Evolutionary conservation across 2,797 vertebrate species (phyloP).

Genomic region (Artibeus jamaicensis): DNA sequence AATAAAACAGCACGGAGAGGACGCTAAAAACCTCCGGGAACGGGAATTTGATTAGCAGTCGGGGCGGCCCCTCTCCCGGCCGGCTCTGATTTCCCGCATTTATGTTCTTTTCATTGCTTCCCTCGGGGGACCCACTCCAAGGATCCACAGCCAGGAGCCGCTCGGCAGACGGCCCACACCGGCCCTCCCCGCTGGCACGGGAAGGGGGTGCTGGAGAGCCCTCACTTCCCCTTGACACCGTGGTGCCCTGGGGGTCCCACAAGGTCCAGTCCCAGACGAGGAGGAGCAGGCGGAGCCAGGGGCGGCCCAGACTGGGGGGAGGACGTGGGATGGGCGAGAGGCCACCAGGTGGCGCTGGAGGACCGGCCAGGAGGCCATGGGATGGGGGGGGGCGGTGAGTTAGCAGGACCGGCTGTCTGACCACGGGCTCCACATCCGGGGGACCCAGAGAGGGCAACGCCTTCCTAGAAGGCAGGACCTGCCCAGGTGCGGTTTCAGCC

Average conservation of each 20-base stretch:
- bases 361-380: background rate
- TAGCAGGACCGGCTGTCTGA: accelerated
- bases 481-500: accelerated
- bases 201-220: background rate
- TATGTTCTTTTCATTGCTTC: background rate
- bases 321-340: accelerated
- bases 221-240: no score
- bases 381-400: accelerated
- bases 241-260: accelerated
- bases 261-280: accelerated
- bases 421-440: accelerated
- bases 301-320: accelerated
- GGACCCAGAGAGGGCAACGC: accelerated
- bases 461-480: background rate
- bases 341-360: constrained; percentile 65
- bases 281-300: accelerated
- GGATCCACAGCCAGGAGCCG: background rate
- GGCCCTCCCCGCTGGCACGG: background rate
- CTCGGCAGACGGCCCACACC: constrained; percentile 10
- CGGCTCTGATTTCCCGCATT: background rate
- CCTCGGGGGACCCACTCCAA: constrained; percentile 38
- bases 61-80: constrained; percentile 34
- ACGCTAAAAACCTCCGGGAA: constrained; percentile 72
- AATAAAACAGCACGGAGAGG: constrained; percentile 57
- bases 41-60: constrained; percentile 50